phyloP scores from a whole-genome alignment of 2,113 vertebrate genomes.

The Rhynchomys soricoides region DNA sequence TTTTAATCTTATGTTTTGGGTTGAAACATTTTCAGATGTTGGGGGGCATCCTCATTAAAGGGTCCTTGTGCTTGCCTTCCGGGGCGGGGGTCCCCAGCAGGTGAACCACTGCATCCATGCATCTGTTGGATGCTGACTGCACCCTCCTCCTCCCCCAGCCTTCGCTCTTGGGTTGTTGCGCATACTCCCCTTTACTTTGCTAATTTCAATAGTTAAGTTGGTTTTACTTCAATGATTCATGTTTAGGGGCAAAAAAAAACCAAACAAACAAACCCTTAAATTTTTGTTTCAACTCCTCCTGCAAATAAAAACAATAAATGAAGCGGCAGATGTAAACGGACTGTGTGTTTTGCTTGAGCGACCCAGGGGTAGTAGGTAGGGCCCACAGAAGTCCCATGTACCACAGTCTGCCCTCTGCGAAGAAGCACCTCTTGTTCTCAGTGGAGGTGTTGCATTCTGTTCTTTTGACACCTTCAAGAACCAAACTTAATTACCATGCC shows the following conservation, averaged over 20 bases:
- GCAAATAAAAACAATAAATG: conserved; percentile 89
- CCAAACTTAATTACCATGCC: not conserved
- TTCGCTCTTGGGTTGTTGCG: conserved; percentile 80
- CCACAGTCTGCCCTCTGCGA: too few species aligned
- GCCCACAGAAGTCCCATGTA: not conserved
- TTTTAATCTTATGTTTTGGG: conserved; percentile 77
- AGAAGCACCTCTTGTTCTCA: not conserved
- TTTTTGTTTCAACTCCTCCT: conserved; percentile 88
- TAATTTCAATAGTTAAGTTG: conserved; percentile 85
- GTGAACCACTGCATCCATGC: conserved; percentile 65
- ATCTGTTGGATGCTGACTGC: conserved; percentile 62
- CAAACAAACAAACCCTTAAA: conserved; percentile 76
- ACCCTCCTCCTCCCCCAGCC: conserved; percentile 46
- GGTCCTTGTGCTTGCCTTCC: conserved; percentile 63
- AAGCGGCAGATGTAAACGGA: conserved; percentile 79
- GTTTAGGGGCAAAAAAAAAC: conserved; percentile 80
- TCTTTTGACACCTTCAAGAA: conserved; percentile 3
- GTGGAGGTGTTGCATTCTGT: not conserved
- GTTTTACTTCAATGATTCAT: conserved; percentile 86
- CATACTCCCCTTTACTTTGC: conserved; percentile 80
- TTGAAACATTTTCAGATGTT: conserved; percentile 72
- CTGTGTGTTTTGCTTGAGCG: conserved; percentile 68
- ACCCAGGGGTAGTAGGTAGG: not conserved
- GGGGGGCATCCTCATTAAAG: conserved; percentile 61
- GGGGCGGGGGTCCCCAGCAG: conserved; percentile 71